Base-by-base conservation (phyloP, 2,113 vertebrate species). In the Glaucidium brasilianum region DNA sequence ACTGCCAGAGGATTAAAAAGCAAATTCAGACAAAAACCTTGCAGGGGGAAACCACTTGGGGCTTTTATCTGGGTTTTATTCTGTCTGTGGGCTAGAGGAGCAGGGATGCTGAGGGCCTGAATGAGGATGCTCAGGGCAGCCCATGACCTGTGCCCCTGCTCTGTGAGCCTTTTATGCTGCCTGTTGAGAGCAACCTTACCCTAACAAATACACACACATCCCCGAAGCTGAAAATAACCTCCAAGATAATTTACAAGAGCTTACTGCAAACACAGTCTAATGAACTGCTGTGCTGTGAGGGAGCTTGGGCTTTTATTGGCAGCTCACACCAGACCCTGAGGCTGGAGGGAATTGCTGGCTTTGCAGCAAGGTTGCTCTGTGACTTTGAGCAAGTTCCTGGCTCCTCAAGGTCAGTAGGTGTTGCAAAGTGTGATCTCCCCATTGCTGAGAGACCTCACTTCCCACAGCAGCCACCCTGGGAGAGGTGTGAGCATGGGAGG, bases 341-440 rank as follows among this genome's bases (percentile, higher is more conserved):
- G 71, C 78, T 59, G 66, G 52, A 68, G 30, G 49, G 12, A 56
- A 32, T 39, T 55, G 0, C 32, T 55, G 91, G 15, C 60, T 37
- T 45, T 4, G 1, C 25, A 6, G 7, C 0, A 1, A 35, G 77
- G 21, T 47, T 80, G 6, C 67, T 66, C 62, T 41, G 52, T 0
- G 2, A 41, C 47, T 72, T 45, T 29, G 7, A 20, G 62, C 47
- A 17, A 4, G 64, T 45, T 41, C 25, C 50, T 56, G 3, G 0
- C 13, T 55, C 21, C 26, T 47, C 41, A 8, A 9, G 22, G 45
- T 10, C 5, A 1, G 63, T 12, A 10, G 20, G 41, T 41, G 53
- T n/a, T 53, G 71, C 68, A 30, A 26, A 18, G 41, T 19, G 35
- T 66, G 47, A 29, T 27, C 49, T 43, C 22, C 58, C 18, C 0